A percentile compares a stretch with the other conserved stretches of the same genome.
Evolutionary conservation across 1,140 invertebrate genomes (phyloP).

Genomic region (Nilaparvata lugens): DNA sequence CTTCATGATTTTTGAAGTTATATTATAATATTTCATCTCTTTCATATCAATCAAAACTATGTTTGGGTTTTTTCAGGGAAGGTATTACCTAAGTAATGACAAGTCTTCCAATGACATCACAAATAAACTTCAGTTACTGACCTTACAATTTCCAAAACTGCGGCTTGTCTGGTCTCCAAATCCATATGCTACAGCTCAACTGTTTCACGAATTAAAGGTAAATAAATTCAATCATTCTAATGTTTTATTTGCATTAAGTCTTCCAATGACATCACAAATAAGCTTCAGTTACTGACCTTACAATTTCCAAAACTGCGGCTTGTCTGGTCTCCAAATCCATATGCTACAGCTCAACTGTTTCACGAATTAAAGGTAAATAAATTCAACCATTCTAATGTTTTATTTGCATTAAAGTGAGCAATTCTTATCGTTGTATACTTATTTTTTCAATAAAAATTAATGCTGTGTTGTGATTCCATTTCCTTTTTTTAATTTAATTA

Average conservation of each 20-base stretch:
- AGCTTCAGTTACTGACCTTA: conserved; percentile 83
- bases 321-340: conserved; percentile 92
- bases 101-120: conserved; percentile 61
- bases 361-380: conserved; percentile 69
- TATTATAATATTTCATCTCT: no score
- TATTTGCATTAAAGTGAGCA: no score
- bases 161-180: conserved; percentile 92
- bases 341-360: conserved; percentile 91
- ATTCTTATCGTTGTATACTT: no score
- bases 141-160: conserved; percentile 87
- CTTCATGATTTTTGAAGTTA: no score
- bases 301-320: conserved; percentile 88
- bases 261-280: conserved; percentile 63
- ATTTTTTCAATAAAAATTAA: no score
- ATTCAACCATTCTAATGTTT: conserved; percentile 26
- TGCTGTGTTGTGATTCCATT: no score
- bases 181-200: conserved; percentile 87
- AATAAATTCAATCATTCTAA: conserved; percentile 26
- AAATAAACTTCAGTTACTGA: conserved; percentile 80
- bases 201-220: conserved; percentile 84
- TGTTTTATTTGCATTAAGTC: no score
- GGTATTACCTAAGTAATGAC: conserved; percentile 69
- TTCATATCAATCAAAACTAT: conserved; percentile 4
- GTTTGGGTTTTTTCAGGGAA: conserved; percentile 45
- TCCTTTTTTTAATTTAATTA: no score